Conservation (phyloP, 1,140 invertebrate species). For the Leptinotarsa lineolata region DNA sequence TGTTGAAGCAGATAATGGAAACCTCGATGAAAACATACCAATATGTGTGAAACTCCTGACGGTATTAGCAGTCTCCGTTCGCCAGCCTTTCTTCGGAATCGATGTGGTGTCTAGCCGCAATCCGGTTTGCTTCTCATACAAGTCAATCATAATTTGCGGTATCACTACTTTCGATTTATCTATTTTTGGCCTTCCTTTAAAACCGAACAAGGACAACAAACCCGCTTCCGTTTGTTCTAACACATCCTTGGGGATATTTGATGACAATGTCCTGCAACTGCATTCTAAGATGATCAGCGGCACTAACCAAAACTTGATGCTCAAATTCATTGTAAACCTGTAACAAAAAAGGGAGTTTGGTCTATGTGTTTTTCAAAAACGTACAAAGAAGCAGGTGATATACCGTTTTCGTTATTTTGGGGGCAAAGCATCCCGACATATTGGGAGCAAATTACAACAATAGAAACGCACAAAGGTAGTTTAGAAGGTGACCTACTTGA, state of each 20-base stretch:
- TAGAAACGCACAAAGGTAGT: too few species aligned
- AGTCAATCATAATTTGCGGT: conserved; percentile 77
- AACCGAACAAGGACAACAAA: conserved; percentile 75
- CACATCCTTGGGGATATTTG: conserved; percentile 36
- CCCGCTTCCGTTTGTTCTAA: conserved; percentile 64
- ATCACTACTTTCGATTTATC: conserved; percentile 63
- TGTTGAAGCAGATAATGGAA: too few species aligned
- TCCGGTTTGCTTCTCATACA: conserved; percentile 72
- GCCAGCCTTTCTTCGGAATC: conserved; percentile 70
- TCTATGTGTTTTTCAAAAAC: too few species aligned
- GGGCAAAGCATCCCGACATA: too few species aligned
- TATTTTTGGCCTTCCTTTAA: conserved; percentile 63
- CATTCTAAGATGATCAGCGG: conserved; percentile 34
- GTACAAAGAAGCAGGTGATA: too few species aligned
- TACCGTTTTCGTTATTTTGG: too few species aligned
- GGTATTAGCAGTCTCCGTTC: conserved; percentile 77
- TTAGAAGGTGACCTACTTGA: too few species aligned
- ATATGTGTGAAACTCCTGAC: conserved; percentile 82
- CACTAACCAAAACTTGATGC: conserved; percentile 32
- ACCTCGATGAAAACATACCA: conserved; percentile 61
- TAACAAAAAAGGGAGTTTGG: conserved; percentile 16
- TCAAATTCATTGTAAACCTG: conserved; percentile 39
- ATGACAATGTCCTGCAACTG: conserved; percentile 27
- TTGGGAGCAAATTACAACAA: too few species aligned
- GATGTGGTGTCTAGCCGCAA: conserved; percentile 62